Evolutionary conservation across 2,113 vertebrate genomes (phyloP).

Genomic region (Megatriorchis doriae): DNA sequence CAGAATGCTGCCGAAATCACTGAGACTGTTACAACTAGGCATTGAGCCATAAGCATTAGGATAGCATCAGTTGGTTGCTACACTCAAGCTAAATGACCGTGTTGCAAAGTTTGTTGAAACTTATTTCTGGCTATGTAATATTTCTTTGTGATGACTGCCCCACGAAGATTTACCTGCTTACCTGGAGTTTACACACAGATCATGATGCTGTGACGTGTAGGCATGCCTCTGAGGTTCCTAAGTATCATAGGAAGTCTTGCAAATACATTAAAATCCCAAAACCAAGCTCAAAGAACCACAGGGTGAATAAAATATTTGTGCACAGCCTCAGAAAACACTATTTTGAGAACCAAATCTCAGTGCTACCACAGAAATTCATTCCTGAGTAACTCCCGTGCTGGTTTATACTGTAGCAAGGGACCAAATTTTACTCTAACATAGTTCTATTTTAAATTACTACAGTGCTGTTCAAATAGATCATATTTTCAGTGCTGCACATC

Average conservation of each 20-base stretch:
- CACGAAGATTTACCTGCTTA: neutral
- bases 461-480: neutral
- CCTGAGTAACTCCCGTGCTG: neutral
- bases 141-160: neutral
- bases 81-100: neutral
- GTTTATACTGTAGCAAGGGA: neutral
- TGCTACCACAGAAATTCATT: neutral
- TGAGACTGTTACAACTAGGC: accelerated
- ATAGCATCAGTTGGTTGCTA: neutral
- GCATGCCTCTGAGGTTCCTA: neutral
- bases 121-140: neutral
- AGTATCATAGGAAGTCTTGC: neutral
- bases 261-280: neutral
- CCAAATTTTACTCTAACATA: neutral
- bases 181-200: neutral
- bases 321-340: neutral
- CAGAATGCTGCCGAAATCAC: neutral
- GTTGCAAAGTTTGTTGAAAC: neutral
- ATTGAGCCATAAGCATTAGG: neutral
- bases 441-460: neutral
- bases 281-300: neutral
- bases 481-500: neutral
- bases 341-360: neutral
- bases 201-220: neutral
- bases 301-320: neutral